Evolutionary conservation across 2,888 invertebrate genomes (phyloP).

Genomic region (Epinotia ramella): DNA sequence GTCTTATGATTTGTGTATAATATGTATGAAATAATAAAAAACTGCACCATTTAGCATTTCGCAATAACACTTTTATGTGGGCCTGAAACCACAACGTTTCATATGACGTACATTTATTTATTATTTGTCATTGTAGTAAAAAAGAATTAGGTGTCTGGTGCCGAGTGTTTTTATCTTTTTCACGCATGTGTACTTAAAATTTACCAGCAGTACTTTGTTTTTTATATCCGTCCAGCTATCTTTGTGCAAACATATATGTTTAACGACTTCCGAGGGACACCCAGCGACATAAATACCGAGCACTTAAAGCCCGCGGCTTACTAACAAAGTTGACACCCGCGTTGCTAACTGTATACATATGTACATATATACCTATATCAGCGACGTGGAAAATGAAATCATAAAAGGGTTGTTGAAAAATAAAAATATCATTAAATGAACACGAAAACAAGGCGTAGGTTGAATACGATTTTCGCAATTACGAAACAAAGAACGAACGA

Average conservation of each 20-base stretch:
- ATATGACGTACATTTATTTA: background rate
- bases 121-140: no score
- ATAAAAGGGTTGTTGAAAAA: conserved; percentile 21
- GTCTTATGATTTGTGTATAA: no score
- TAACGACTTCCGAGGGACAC: background rate
- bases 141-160: background rate
- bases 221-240: background rate
- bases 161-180: background rate
- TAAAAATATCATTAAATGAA: conserved; percentile 35
- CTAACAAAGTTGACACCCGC: background rate
- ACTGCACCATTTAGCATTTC: no score
- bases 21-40: no score
- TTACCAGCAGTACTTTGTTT: background rate
- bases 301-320: background rate
- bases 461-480: conserved; percentile 34
- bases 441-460: conserved; percentile 25
- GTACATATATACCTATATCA: background rate
- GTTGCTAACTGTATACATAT: background rate
- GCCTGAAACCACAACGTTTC: background rate
- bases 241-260: background rate
- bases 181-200: background rate
- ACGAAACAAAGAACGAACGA: conserved; percentile 39
- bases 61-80: background rate
- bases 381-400: conserved; percentile 4
- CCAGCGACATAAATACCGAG: background rate